These are phyloP conservation scores for Cyphomyrus plagiostoma DNA, from an alignment of 2,113 vertebrate genomes.

Conservation along the genomic window DNA sequence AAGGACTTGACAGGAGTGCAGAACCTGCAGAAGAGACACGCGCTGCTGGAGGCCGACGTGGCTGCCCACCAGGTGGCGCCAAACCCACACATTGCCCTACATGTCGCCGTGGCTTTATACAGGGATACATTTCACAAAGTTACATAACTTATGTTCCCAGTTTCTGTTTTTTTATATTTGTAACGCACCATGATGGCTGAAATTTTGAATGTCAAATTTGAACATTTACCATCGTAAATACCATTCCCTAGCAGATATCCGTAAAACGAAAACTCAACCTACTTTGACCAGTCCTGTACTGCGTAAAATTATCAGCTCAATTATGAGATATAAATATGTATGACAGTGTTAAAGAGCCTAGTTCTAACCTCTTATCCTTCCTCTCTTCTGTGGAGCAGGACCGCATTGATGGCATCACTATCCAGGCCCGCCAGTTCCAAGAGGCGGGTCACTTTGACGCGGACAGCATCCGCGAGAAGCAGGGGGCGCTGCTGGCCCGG, in stretches of 20 bases:
- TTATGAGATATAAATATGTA: neutral
- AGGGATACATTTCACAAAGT: neutral
- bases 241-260: neutral
- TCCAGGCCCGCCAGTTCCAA: constrained; percentile 95
- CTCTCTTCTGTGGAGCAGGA: constrained; percentile 59
- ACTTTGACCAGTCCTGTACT: neutral
- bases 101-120: neutral
- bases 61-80: constrained; percentile 84
- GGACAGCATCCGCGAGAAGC: constrained; percentile 92
- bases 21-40: constrained; percentile 97
- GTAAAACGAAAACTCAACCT: neutral
- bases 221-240: neutral
- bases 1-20: constrained; percentile 96
- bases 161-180: neutral
- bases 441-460: constrained; percentile 95
- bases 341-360: neutral
- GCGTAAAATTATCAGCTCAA: neutral
- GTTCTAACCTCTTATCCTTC: neutral
- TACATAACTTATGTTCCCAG: neutral
- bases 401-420: constrained; percentile 94
- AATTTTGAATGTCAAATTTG: neutral
- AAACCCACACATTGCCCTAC: neutral
- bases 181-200: neutral
- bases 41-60: constrained; percentile 88
- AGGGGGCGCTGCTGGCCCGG: constrained; percentile 83